phyloP scores from a whole-genome alignment of 2,888 invertebrate species.

The Tuta absoluta region DNA sequence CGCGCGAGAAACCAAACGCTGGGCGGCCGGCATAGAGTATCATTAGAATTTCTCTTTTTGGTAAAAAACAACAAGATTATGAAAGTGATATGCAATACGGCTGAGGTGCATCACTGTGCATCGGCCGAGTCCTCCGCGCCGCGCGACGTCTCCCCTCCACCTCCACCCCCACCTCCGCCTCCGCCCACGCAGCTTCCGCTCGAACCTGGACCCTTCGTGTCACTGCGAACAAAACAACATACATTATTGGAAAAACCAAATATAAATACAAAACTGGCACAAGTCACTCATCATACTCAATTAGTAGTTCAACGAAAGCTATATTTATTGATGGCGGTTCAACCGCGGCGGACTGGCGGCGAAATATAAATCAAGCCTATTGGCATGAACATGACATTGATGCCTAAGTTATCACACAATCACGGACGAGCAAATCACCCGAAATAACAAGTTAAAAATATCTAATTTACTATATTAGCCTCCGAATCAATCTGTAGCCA shows the following conservation, averaged over 20 bases:
- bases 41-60: conserved; percentile 65
- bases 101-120: conserved; percentile 57
- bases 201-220: conserved; percentile 51
- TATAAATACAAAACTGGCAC: too few species aligned
- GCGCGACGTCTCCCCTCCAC: conserved; percentile 32
- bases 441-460: too few species aligned
- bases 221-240: conserved; percentile 45
- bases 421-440: too few species aligned
- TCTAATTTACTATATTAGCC: too few species aligned
- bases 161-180: conserved; percentile 34
- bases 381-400: too few species aligned
- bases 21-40: conserved; percentile 44
- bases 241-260: too few species aligned
- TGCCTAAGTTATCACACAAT: too few species aligned
- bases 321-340: too few species aligned
- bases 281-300: too few species aligned
- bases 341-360: too few species aligned
- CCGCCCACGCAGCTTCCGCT: conserved; percentile 41
- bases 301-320: too few species aligned
- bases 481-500: background rate
- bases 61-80: conserved; percentile 75
- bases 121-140: conserved; percentile 34
- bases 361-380: too few species aligned
- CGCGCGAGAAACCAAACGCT: conserved; percentile 22
- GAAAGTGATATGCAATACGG: conserved; percentile 66